Evolutionary conservation across 2,888 invertebrate species (phyloP).

Genomic region (Polyommatus iphigenia): DNA sequence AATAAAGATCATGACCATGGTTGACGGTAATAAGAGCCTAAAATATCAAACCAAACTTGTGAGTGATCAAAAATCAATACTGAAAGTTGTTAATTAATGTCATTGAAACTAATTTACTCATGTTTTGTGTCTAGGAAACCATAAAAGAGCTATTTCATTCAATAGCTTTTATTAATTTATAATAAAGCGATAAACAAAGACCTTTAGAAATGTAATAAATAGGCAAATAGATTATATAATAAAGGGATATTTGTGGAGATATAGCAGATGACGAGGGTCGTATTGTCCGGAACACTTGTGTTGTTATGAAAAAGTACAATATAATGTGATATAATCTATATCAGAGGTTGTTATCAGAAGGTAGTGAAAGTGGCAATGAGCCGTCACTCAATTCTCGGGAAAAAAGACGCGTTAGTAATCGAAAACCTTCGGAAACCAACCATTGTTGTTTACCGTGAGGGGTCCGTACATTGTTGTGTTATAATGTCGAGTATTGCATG

Average conservation of each 20-base stretch:
- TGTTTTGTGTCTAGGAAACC: background rate
- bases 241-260: constrained; percentile 18
- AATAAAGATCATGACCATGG: too few species aligned
- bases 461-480: too few species aligned
- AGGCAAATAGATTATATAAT: constrained; percentile 5
- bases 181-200: background rate
- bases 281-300: constrained; percentile 52
- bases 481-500: too few species aligned
- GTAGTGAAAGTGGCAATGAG: background rate
- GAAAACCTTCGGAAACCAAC: background rate
- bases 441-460: too few species aligned
- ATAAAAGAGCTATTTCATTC: background rate
- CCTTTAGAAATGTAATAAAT: background rate
- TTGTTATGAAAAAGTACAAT: constrained; percentile 40
- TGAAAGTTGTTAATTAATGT: background rate
- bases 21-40: background rate
- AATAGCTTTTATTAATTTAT: background rate
- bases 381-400: background rate
- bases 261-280: constrained; percentile 38
- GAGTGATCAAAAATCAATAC: background rate
- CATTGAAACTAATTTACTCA: background rate
- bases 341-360: constrained; percentile 23
- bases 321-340: constrained; percentile 30
- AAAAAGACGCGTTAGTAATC: background rate
- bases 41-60: background rate